Base-by-base conservation (phyloP, 2,113 vertebrate species). In the Nycticryphes semicollaris region DNA sequence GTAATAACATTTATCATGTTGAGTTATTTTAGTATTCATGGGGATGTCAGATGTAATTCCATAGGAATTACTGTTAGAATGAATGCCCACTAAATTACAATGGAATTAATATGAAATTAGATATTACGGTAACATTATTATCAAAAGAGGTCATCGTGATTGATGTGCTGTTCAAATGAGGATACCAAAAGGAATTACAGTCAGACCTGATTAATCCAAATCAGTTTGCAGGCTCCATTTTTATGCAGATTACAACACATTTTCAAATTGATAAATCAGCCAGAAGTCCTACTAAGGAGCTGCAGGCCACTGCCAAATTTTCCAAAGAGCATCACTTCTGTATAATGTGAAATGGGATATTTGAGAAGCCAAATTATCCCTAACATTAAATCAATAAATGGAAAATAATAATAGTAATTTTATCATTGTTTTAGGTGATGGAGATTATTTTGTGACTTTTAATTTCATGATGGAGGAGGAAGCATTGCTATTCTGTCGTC, bases 101-200 rank as follows among this genome's bases (percentile, higher is more conserved):
- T 75, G 92, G 94, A 98, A 98, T 97, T 98, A 98, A 97, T 97
- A 94, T 94, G 94, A 97, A 98, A 98, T 98, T 98, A 97, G 95
- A 94, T 97, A 98, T 98, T 98, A 97, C 12, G 10, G 90, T 94
- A 97, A 98, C 69, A 85, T 67, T 96, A 97, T 97, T 97, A 98
- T 97, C 98, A 97, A 93, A 98, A 97, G 97, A 97, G 93, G 94
- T 97, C 97, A 95, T 60, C 2, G 1, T 98, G 98, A 98, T 96
- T 96, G 96, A 98, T 98, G 81, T 73, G 41, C 57, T 93, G 69
- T 97, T 98, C 95, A 97, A 94, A 97, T 88, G 62, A 98, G 93
- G 89, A 94, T 93, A 97, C 93, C 89, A 96, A 95, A 97, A 98
- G 56, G 86, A 98, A 96, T 97, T 98, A 96, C 48, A 94, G 57